phyloP scores from a whole-genome alignment of 2,797 vertebrate species.

The Malurus splendens region DNA sequence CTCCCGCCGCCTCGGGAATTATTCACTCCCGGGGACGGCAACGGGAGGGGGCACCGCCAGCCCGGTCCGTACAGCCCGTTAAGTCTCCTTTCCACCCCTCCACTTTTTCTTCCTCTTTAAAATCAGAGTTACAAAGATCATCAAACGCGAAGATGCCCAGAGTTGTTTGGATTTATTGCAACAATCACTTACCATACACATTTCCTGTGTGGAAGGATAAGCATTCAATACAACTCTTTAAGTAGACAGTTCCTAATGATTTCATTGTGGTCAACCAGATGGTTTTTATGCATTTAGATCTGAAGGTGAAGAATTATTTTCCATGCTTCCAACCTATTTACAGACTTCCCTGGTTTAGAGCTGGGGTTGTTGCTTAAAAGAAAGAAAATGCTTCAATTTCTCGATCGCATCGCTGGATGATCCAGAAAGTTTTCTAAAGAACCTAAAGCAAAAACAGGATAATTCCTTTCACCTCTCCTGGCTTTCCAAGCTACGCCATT shows the following conservation, averaged over 20 bases:
- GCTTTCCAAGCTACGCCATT: not conserved
- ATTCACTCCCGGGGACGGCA: not conserved
- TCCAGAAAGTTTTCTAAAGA: constrained; percentile 57
- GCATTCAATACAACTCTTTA: constrained; percentile 57
- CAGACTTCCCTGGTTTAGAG: constrained; percentile 54
- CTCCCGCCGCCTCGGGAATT: not conserved
- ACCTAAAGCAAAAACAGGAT: constrained; percentile 28
- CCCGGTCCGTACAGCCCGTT: not conserved
- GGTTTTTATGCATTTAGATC: constrained; percentile 62
- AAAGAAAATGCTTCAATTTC: constrained; percentile 47
- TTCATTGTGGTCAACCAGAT: constrained; percentile 69
- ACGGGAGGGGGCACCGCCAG: not conserved
- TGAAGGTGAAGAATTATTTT: constrained; percentile 67
- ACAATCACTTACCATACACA: constrained; percentile 63
- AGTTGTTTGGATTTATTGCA: constrained; percentile 64
- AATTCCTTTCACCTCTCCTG: constrained; percentile 30
- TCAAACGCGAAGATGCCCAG: constrained; percentile 44
- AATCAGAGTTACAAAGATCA: constrained; percentile 26
- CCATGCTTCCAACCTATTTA: constrained; percentile 56
- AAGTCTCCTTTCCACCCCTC: not conserved
- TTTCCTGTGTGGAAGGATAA: constrained; percentile 68
- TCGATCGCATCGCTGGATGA: constrained; percentile 19
- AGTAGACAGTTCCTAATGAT: constrained; percentile 67
- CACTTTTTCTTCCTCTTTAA: not conserved
- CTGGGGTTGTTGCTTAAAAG: constrained; percentile 16